A percentile compares a stretch with the other conserved stretches of the same genome.
Conservation (phyloP, 2,888 invertebrate genomes). For the Sarcophaga carnaria region DNA sequence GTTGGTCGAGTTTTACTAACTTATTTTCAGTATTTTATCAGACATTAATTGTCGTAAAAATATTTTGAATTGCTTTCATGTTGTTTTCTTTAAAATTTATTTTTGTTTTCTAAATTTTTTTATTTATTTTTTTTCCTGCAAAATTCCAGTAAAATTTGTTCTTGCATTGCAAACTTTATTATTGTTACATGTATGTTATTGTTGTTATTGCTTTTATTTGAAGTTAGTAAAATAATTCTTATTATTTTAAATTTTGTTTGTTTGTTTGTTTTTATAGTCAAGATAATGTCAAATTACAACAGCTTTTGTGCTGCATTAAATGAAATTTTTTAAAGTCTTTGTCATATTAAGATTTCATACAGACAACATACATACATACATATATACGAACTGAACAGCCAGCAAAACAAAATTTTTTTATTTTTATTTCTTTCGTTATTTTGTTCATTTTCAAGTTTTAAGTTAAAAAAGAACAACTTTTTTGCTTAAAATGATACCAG, state of each 20-base stretch:
- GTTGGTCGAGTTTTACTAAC: neutral
- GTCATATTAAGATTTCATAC: constrained; percentile 60
- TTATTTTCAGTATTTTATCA: neutral
- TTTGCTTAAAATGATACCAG: neutral
- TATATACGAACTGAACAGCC: neutral
- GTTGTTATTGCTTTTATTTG: neutral
- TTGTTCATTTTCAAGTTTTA: constrained; percentile 27
- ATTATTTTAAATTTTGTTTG: constrained; percentile 18
- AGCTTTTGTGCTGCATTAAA: constrained; percentile 53
- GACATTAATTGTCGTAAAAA: neutral
- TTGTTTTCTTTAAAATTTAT: neutral
- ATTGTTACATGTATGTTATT: neutral
- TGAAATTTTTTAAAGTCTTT: constrained; percentile 58
- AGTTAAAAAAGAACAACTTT: constrained; percentile 39
- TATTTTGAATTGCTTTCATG: neutral
- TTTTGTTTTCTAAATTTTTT: neutral
- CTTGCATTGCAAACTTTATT: neutral
- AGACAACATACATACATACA: constrained; percentile 17
- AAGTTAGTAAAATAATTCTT: neutral
- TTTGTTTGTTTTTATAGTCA: constrained; percentile 53
- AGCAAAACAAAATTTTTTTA: constrained; percentile 28
- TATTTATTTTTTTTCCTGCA: neutral
- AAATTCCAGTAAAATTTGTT: neutral
- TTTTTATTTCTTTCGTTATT: constrained; percentile 8
- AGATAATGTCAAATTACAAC: constrained; percentile 66